A percentile compares a stretch with the other conserved stretches of the same genome.
Evolutionary conservation across 2,797 vertebrate species (phyloP).

Genomic region (Alfaro cultratus): DNA sequence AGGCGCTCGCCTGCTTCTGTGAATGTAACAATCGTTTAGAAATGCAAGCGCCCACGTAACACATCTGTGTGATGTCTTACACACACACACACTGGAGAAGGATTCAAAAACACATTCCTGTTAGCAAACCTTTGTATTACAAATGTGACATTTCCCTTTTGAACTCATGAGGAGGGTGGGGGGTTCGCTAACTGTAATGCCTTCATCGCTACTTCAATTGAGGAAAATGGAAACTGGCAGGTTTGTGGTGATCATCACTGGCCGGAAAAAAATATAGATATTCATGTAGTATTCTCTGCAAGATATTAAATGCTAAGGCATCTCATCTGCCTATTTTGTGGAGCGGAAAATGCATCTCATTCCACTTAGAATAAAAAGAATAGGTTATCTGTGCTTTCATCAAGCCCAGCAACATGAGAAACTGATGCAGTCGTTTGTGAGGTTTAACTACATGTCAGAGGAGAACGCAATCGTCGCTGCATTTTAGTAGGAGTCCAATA

Average conservation of each 20-base stretch:
- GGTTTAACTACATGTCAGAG: neutral
- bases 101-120: slow-evolving; percentile 14
- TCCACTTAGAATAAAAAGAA: slow-evolving; percentile 1
- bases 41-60: slow-evolving; percentile 7
- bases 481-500: neutral
- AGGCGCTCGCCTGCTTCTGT: neutral
- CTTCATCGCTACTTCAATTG: neutral
- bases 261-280: neutral
- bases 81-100: slow-evolving; percentile 3
- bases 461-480: neutral
- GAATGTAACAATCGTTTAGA: neutral
- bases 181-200: slow-evolving; percentile 10
- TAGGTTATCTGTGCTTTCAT: neutral
- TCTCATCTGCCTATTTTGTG: neutral
- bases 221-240: slow-evolving; percentile 10
- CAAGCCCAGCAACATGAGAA: slow-evolving; percentile 2
- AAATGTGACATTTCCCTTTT: slow-evolving; percentile 9
- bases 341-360: neutral
- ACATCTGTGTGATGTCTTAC: neutral
- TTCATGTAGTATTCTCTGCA: neutral
- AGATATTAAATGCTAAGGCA: slow-evolving; percentile 6
- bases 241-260: neutral
- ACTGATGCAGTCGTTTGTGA: neutral
- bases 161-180: neutral
- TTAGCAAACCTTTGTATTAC: neutral